phyloP scores from a whole-genome alignment of 2,113 vertebrate species.

The Apteryx mantelli region DNA sequence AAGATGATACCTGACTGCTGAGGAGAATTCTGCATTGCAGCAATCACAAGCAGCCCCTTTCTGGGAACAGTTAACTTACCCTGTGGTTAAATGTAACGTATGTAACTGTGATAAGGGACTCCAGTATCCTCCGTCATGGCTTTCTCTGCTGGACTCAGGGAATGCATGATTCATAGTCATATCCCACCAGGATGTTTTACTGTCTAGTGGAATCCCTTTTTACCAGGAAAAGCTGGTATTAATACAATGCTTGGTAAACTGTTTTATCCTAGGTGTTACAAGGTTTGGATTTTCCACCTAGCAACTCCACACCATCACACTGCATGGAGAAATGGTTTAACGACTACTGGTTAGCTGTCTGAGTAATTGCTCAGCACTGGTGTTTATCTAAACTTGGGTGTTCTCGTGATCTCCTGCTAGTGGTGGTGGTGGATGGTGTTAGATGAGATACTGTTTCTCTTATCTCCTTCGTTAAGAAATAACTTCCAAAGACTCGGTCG shows the following conservation, averaged over 20 bases:
- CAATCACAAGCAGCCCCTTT: rapidly evolving
- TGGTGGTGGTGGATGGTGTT: not conserved
- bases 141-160: constrained; percentile 22
- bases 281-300: not conserved
- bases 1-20: not conserved
- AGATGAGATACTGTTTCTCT: not conserved
- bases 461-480: not conserved
- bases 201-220: not conserved
- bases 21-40: not conserved
- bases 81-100: not conserved
- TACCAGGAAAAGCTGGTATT: not conserved
- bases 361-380: not conserved
- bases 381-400: not conserved
- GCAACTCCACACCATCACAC: not conserved
- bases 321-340: not conserved
- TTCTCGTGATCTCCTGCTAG: not conserved
- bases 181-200: not conserved
- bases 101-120: not conserved
- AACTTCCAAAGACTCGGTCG: rapidly evolving
- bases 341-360: not conserved
- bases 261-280: not conserved
- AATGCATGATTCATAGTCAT: not conserved
- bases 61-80: not conserved
- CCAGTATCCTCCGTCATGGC: not conserved
- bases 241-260: not conserved